Percentiles rank a stretch among this genome's conserved stretches.
phyloP scores from a whole-genome alignment of 2,888 invertebrate genomes.

The Aporophyla lueneburgensis region DNA sequence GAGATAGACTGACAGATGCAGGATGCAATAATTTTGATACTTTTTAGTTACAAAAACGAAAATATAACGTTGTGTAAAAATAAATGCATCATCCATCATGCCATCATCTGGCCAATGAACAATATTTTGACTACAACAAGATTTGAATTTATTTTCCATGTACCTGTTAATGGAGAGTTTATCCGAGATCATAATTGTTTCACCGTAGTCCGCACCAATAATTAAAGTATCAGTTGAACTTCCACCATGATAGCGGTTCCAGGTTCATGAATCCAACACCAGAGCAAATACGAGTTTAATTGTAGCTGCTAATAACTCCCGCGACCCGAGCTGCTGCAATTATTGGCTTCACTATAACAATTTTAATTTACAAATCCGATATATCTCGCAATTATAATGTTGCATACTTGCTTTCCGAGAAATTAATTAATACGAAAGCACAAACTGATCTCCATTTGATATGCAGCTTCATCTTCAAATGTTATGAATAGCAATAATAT shows the following conservation, averaged over 20 bases:
- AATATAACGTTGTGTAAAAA: neutral
- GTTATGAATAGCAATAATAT: conserved; percentile 14
- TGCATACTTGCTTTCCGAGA: neutral
- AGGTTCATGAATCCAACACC: neutral
- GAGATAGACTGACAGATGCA: neutral
- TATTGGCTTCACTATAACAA: conserved; percentile 21
- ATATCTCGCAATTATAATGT: conserved; percentile 24
- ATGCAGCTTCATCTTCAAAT: conserved; percentile 13
- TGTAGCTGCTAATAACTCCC: conserved; percentile 8
- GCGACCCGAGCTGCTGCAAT: conserved; percentile 12
- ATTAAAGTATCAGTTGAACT: conserved; percentile 26
- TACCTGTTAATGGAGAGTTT: neutral
- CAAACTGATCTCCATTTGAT: conserved; percentile 23
- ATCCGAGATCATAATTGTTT: conserved; percentile 6
- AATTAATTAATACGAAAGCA: conserved; percentile 34
- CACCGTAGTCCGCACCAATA: neutral
- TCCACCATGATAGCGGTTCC: neutral
- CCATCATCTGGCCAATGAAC: neutral
- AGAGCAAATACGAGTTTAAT: conserved; percentile 9
- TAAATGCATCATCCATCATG: neutral
- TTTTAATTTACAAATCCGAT: conserved; percentile 18
- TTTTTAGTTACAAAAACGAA: neutral
- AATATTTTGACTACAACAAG: neutral
- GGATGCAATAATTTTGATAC: no score
- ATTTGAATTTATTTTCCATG: neutral